Conservation (phyloP, 2,113 vertebrate species). For the Prunella himalayana region DNA sequence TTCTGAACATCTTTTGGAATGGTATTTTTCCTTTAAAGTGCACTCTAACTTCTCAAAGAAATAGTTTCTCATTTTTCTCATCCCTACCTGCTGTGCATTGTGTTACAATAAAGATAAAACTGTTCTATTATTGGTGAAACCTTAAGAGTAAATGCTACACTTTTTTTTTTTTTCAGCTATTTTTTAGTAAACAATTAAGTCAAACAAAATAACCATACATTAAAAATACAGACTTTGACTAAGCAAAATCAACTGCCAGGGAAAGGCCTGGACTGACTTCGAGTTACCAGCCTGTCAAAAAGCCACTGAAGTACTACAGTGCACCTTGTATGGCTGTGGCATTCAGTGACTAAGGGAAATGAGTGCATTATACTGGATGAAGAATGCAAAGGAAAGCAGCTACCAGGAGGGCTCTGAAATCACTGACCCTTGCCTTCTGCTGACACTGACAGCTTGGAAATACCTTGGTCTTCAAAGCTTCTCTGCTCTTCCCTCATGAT, state of each 20-base stretch:
- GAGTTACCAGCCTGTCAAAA: neutral
- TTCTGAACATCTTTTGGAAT: neutral
- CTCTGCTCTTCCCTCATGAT: neutral
- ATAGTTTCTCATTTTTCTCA: neutral
- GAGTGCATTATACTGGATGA: neutral
- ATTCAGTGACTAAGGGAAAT: neutral
- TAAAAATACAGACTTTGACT: neutral
- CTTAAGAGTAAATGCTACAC: neutral
- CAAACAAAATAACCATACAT: neutral
- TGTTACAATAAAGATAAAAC: neutral
- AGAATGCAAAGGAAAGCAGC: neutral
- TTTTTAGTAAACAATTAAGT: neutral
- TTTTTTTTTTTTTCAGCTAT: neutral
- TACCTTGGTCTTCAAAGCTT: neutral
- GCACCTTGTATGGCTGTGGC: neutral
- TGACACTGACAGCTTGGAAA: neutral
- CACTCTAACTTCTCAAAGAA: neutral
- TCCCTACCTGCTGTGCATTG: neutral
- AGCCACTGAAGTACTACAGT: rapidly evolving
- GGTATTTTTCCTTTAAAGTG: neutral
- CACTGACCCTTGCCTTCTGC: neutral
- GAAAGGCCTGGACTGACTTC: neutral
- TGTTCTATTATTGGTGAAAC: neutral
- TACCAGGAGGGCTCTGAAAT: neutral
- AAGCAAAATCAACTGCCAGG: neutral